Evolutionary conservation across 53 echinoderm and acorn worm genomes (phyloP), one percentile per base, ranked within the genome.

Genomic region (Patiria pectinifera): DNA sequence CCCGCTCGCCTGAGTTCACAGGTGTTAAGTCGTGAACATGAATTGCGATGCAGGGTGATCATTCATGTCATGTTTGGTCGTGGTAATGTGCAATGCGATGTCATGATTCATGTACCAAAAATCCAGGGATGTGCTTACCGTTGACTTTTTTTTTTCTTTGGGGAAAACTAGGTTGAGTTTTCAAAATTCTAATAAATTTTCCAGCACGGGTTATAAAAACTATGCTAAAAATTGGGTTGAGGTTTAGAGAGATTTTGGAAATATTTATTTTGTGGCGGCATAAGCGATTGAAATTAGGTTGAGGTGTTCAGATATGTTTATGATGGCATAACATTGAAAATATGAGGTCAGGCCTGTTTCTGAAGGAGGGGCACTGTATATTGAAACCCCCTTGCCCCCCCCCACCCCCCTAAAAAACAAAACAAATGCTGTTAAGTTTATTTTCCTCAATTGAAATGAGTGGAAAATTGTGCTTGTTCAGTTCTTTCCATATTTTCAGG

Each of bases 21-120:
- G 78, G 89, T 77, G 89, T 89, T 89, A 89, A 89, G 89, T 89
- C 89, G 35, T 62, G 78, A 79, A 79, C 89, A 89, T 89, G 89
- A 89, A 62, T 89, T 89, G 78, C 22, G 79, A 62, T 26, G 25
- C 16, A 6, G 13, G 79, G 43, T 44, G n/a, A 89, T 89, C 61
- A 79, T 44, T 89, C 89, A 79, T 62, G 79, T 89, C 89, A 46
- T 79, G 79, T 78, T 61, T 77, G 60, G 3, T 10, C n/a, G 35
- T 59, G 11, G 46, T 76, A 76, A 85, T 71, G 71, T 85, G 85
- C 62, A 47, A 46, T 21, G 47, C 45, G 45, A 85, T 69, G 85
- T 16, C 71, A 46, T 69, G 85, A 85, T 85, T 69, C 45, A 85
- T 78, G 78, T 11, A 12, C 60, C 12, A 12, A 60, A 60, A 60